These are phyloP conservation scores for Folsomia manolachei DNA, from an alignment of 2,888 invertebrate species.

Conservation along the genomic window DNA sequence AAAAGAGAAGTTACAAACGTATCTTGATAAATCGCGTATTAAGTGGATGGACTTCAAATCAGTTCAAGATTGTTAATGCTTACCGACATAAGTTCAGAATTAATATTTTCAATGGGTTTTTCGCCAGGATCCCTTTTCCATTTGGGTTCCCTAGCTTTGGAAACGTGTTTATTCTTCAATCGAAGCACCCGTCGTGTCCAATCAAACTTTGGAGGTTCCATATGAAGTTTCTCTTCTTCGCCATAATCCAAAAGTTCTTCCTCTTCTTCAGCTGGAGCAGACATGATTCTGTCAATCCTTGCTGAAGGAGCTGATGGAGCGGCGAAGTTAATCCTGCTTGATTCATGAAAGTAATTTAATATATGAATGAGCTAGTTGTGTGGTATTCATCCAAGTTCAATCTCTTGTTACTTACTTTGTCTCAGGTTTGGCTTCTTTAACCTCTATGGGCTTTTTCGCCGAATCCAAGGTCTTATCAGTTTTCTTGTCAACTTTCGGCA, in stretches of 20 bases:
- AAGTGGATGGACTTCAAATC: neutral
- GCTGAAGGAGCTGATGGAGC: no score
- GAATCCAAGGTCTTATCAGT: neutral
- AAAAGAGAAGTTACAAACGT: no score
- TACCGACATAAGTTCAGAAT: constrained; percentile 40
- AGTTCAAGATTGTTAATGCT: constrained; percentile 1
- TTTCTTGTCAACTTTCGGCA: no score
- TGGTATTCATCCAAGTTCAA: constrained; percentile 22
- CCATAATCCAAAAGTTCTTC: constrained; percentile 50
- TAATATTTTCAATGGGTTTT: constrained; percentile 34
- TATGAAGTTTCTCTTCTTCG: constrained; percentile 43
- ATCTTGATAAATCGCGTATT: no score
- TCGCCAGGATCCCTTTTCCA: constrained; percentile 33
- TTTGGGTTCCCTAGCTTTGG: constrained; percentile 20
- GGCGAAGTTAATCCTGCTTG: no score
- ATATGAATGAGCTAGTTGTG: no score
- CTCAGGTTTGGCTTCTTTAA: constrained; percentile 16
- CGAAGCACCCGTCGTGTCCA: constrained; percentile 41
- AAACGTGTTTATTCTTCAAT: constrained; percentile 33
- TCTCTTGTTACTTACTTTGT: constrained; percentile 6
- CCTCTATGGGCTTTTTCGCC: neutral
- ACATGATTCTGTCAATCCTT: neutral
- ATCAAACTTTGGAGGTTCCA: constrained; percentile 38
- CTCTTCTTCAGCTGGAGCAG: constrained; percentile 24
- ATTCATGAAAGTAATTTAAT: no score